These are phyloP conservation scores for Cylas formicarius DNA, from an alignment of 1,140 invertebrate genomes.

Conservation along the genomic window DNA sequence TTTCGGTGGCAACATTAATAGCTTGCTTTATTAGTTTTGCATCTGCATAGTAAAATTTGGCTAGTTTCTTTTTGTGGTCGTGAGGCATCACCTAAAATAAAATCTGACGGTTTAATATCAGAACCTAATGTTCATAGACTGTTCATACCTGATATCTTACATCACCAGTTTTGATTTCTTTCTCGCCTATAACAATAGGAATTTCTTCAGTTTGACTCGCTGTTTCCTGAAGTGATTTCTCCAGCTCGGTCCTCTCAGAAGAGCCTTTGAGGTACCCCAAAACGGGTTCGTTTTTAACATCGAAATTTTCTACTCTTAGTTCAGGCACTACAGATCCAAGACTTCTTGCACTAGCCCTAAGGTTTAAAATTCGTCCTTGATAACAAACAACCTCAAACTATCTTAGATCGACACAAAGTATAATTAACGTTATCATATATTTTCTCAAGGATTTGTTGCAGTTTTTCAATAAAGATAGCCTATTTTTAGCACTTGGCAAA, in stretches of 20 bases:
- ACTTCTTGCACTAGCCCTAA: conserved; percentile 24
- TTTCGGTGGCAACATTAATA: conserved; percentile 69
- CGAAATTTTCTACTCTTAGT: conserved; percentile 59
- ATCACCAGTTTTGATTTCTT: conserved; percentile 71
- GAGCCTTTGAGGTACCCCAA: conserved; percentile 76
- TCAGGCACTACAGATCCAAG: conserved; percentile 52
- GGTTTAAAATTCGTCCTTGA: conserved; percentile 9
- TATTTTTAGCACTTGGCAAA: background rate
- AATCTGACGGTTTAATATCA: conserved; percentile 5
- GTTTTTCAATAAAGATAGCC: conserved; percentile 2
- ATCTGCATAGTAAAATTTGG: conserved; percentile 88
- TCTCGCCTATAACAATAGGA: conserved; percentile 86
- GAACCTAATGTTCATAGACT: conserved; percentile 15
- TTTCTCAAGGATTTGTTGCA: background rate
- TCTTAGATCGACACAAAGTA: background rate
- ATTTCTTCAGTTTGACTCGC: conserved; percentile 67
- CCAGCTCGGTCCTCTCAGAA: conserved; percentile 68
- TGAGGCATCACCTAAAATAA: conserved; percentile 66
- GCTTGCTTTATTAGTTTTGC: conserved; percentile 77
- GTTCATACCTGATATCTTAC: conserved; percentile 71
- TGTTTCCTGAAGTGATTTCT: conserved; percentile 62
- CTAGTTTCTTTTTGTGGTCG: conserved; percentile 78
- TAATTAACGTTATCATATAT: background rate
- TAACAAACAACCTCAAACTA: background rate
- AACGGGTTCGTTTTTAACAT: conserved; percentile 73